phyloP scores from a whole-genome alignment of 2,797 vertebrate species.

The Spinus pinus region DNA sequence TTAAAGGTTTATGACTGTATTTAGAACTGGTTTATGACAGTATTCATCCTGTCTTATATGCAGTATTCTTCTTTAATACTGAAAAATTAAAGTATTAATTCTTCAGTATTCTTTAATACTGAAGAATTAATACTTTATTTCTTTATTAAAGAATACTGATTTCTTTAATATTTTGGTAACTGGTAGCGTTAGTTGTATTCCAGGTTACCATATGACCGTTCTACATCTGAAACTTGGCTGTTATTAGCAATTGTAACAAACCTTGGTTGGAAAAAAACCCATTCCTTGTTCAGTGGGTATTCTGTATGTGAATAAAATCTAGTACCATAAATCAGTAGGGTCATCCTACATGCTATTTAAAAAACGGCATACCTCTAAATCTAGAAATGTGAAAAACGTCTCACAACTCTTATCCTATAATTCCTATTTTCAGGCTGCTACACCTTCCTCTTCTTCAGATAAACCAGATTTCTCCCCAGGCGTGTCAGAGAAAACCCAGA shows the following conservation, averaged over 20 bases:
- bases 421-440: conserved; percentile 67
- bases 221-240: not conserved
- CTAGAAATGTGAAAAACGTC: not conserved
- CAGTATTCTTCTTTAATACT: no score
- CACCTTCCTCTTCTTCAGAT: conserved; percentile 43
- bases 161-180: not conserved
- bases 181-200: not conserved
- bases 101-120: no score
- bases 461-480: conserved; percentile 22
- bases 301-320: not conserved
- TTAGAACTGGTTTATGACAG: not conserved
- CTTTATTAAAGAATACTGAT: not conserved
- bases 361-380: not conserved
- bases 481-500: not conserved
- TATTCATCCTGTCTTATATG: no score
- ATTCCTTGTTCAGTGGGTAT: not conserved
- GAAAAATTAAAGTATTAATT: no score
- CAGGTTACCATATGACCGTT: not conserved
- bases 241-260: not conserved
- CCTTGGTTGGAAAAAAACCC: not conserved
- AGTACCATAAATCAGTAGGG: not conserved
- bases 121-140: no score
- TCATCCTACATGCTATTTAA: not conserved
- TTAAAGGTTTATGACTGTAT: not conserved
- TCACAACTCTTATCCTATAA: not conserved